Evolutionary conservation across 37 sponge, comb jelly and placozoan species (phyloP), one percentile per base, ranked within the genome.

Genomic region (Corticium candelabrum): DNA sequence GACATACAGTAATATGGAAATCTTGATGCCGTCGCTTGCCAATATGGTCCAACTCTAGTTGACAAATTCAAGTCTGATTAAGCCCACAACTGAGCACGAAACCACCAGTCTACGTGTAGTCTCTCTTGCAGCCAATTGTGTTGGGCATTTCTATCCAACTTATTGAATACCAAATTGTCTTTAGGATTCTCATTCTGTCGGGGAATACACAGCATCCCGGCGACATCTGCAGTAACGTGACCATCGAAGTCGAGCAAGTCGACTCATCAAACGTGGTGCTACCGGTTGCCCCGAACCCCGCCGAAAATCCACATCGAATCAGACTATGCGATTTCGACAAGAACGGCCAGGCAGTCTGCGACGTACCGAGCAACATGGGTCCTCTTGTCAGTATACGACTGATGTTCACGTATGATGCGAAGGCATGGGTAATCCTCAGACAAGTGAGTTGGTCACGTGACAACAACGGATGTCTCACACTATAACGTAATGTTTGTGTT

Each of bases 131-230:
- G n/a, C n/a, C n/a, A n/a, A n/a, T n/a, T n/a, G n/a, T n/a, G n/a
- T n/a, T n/a, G n/a, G n/a, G n/a, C n/a, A n/a, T n/a, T n/a, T n/a
- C n/a, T n/a, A n/a, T n/a, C n/a, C n/a, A n/a, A n/a, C n/a, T n/a
- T n/a, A n/a, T n/a, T n/a, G n/a, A n/a, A n/a, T n/a, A n/a, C n/a
- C n/a, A n/a, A n/a, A n/a, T n/a, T 72, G 21, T 32, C 74, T 36
- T n/a, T 72, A 76, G 77, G 21, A 57, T 76, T 39, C 31, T 40
- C 67, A 76, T 76, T 68, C 7, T 7, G 29, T 68, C 67, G 21
- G 77, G 77, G 29, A 76, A 57, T 57, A 76, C 29, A 5, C 68
- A 76, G 7, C 77, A 76, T 76, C 77, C 77, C 41, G 77, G 77
- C 67, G 77, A 76, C 37, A 72, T 72, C 21, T 72, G 32, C 36